Conservation (phyloP, 2,888 invertebrate species). For the Adelphocoris suturalis region DNA sequence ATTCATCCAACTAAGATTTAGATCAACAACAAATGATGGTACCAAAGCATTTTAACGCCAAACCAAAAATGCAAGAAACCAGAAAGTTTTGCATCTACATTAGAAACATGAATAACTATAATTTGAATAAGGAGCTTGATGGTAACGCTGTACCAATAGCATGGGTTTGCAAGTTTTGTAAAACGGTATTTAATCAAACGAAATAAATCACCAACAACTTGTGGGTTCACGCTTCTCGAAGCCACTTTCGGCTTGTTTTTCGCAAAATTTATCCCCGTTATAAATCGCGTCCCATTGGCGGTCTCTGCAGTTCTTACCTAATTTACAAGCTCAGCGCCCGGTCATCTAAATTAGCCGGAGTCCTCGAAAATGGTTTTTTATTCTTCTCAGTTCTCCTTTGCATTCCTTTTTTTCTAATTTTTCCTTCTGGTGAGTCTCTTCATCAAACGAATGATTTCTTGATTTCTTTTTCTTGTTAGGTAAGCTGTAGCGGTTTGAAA, state of each 20-base stretch:
- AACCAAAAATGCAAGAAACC: no score
- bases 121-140: no score
- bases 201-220: no score
- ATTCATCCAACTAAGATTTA: no score
- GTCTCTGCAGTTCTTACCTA: conserved; percentile 3
- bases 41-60: no score
- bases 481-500: no score
- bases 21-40: no score
- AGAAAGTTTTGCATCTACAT: no score
- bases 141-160: no score
- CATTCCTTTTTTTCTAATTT: not conserved
- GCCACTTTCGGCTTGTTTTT: conserved; percentile 1
- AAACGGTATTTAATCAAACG: no score
- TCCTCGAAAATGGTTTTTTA: not conserved
- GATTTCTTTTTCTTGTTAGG: not conserved
- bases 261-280: not conserved
- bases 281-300: not conserved
- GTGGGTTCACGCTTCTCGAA: not conserved
- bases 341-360: conserved; percentile 7
- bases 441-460: conserved; percentile 3
- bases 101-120: no score
- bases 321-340: conserved; percentile 16
- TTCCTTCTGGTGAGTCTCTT: not conserved
- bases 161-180: no score
- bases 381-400: not conserved